Percentiles rank a stretch among this genome's conserved stretches.
These are phyloP conservation scores for Pristionchus entomophagus DNA, from an alignment of 2,888 invertebrate genomes.

Conservation along the genomic window DNA sequence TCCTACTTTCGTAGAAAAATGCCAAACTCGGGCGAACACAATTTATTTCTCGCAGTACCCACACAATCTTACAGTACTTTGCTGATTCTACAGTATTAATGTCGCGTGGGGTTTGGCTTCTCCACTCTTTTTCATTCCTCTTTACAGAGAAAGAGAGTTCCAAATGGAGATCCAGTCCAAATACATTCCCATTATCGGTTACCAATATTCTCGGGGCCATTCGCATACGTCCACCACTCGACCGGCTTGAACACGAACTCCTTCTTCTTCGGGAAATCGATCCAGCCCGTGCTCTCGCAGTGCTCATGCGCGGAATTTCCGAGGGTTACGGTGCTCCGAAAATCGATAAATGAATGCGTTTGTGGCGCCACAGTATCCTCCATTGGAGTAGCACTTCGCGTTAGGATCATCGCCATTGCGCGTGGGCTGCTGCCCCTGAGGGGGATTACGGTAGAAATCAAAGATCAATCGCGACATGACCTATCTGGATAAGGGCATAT, in stretches of 20 bases:
- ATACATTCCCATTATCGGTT: neutral
- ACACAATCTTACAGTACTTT: too few relatives aligned
- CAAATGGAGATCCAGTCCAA: too few relatives aligned
- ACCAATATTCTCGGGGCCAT: conserved; percentile 68
- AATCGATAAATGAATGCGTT: conserved; percentile 50
- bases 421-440: conserved; percentile 62
- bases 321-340: neutral
- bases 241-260: conserved; percentile 61
- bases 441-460: too few relatives aligned
- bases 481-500: too few relatives aligned
- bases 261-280: conserved; percentile 66
- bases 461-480: too few relatives aligned
- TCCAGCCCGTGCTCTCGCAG: conserved; percentile 70
- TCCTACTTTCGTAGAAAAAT: too few relatives aligned
- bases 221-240: conserved; percentile 71
- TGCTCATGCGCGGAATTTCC: conserved; percentile 57
- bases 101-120: too few relatives aligned
- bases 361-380: conserved; percentile 70
- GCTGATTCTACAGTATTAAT: too few relatives aligned
- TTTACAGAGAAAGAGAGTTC: too few relatives aligned
- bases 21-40: too few relatives aligned
- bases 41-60: neutral
- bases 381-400: conserved; percentile 70
- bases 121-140: too few relatives aligned
- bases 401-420: conserved; percentile 70